These are phyloP conservation scores for Molossus molossus DNA, from an alignment of 2,797 vertebrate genomes.

Conservation along the genomic window DNA sequence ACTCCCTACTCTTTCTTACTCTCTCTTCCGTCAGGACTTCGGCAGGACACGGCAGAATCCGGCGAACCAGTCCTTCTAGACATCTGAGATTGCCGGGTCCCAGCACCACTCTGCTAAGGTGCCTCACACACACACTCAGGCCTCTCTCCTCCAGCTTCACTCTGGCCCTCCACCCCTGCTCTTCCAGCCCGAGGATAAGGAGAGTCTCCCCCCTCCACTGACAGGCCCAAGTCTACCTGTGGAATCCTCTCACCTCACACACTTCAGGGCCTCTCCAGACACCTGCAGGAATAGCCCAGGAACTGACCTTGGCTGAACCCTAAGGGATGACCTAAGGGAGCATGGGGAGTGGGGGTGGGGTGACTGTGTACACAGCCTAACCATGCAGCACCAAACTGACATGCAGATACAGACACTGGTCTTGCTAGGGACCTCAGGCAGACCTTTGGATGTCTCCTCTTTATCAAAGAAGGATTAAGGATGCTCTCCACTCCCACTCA, in stretches of 20 bases:
- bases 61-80: not conserved
- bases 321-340: not conserved
- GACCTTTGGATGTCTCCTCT: not conserved
- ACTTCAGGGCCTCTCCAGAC: not conserved
- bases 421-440: not conserved
- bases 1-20: too few relatives aligned
- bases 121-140: not conserved
- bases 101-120: not conserved
- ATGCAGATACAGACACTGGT: not conserved
- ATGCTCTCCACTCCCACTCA: not conserved
- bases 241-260: not conserved
- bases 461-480: not conserved
- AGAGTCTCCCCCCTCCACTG: not conserved
- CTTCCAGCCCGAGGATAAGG: not conserved
- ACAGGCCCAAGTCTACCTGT: not conserved
- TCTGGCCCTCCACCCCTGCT: not conserved
- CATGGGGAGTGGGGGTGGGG: not conserved
- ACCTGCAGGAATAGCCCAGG: not conserved
- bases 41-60: conserved; percentile 4
- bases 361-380: not conserved
- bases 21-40: not conserved
- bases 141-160: not conserved
- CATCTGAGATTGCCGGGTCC: not conserved
- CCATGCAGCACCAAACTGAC: not conserved
- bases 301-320: not conserved